Conservation (phyloP, 2,888 invertebrate genomes). For the Tricholauxania praeusta region DNA sequence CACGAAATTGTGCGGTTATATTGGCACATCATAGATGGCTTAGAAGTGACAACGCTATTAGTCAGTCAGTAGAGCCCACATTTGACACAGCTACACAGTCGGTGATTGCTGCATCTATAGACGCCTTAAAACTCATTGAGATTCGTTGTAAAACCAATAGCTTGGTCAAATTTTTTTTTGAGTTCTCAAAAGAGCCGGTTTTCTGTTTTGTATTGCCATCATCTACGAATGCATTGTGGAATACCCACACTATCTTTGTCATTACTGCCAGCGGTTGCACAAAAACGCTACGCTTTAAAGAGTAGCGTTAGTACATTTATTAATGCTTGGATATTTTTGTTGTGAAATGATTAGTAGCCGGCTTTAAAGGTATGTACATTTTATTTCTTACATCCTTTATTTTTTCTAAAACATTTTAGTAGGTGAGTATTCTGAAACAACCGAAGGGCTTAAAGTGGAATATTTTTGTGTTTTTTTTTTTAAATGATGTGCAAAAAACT, state of each 20-base stretch:
- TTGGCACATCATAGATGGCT: slow-evolving; percentile 65
- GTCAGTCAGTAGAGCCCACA: neutral
- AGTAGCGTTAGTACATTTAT: no score
- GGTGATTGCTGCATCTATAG: slow-evolving; percentile 16
- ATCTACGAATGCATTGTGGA: slow-evolving; percentile 6
- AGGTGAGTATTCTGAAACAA: no score
- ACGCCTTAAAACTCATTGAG: slow-evolving; percentile 58
- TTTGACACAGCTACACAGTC: slow-evolving; percentile 5
- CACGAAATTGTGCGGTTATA: slow-evolving; percentile 62
- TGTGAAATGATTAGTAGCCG: no score
- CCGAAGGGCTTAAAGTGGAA: no score
- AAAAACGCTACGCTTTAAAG: slow-evolving; percentile 50
- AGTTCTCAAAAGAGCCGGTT: slow-evolving; percentile 47
- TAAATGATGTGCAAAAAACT: no score
- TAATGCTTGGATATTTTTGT: no score
- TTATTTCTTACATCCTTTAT: no score
- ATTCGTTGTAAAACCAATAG: slow-evolving; percentile 60
- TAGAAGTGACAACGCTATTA: slow-evolving; percentile 30
- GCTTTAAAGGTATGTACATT: no score
- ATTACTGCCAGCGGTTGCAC: slow-evolving; percentile 57
- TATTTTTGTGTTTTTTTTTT: no score
- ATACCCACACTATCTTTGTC: slow-evolving; percentile 58
- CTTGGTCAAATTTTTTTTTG: slow-evolving; percentile 60
- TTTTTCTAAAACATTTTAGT: no score
- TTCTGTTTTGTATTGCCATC: slow-evolving; percentile 46